Conservation (phyloP, 2,113 vertebrate genomes). For the Gymnocephalus cernua region DNA sequence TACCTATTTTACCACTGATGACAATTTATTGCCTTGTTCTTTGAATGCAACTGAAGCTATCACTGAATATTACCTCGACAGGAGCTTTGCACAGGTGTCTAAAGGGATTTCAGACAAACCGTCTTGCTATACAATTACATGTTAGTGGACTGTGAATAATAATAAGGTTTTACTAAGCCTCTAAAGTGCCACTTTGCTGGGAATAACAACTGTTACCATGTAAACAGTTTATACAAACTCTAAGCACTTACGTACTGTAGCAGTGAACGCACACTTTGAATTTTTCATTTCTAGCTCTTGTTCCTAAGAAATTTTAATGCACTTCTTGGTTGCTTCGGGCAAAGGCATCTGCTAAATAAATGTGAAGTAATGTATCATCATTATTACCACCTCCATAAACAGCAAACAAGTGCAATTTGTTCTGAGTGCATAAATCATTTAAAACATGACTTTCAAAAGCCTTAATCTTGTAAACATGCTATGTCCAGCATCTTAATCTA, state of each 20-base stretch:
- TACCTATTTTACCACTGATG: neutral
- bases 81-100: constrained; percentile 9
- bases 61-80: neutral
- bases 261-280: neutral
- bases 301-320: constrained; percentile 9
- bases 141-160: constrained; percentile 8
- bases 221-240: constrained; percentile 28
- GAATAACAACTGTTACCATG: constrained; percentile 28
- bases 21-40: neutral
- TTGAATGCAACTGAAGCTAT: constrained; percentile 6
- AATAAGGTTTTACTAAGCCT: constrained; percentile 16
- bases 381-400: neutral
- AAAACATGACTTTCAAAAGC: constrained; percentile 37
- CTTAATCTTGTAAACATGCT: constrained; percentile 21
- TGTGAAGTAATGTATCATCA: neutral
- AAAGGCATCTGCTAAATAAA: constrained; percentile 32
- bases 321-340: constrained; percentile 5
- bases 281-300: constrained; percentile 5
- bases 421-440: neutral
- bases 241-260: neutral
- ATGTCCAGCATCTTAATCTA: constrained; percentile 15
- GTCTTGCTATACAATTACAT: neutral
- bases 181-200: constrained; percentile 15
- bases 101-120: constrained; percentile 22
- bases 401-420: neutral